phyloP scores from a whole-genome alignment of 2,888 invertebrate species.

The Prosopocoilus inquinatus region DNA sequence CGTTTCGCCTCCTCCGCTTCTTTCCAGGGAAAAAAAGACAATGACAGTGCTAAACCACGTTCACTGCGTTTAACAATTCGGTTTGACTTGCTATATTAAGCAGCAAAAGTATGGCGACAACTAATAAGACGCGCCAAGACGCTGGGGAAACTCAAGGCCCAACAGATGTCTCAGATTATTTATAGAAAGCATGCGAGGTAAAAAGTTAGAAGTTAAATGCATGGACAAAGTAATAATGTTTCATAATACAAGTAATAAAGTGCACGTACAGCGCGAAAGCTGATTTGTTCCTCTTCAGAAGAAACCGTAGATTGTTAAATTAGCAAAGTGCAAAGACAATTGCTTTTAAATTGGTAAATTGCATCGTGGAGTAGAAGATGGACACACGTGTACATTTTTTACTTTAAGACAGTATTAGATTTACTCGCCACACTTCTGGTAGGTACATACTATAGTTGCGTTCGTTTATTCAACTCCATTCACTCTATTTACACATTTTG shows the following conservation, averaged over 20 bases:
- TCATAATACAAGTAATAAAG: too few species aligned
- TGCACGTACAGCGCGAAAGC: too few species aligned
- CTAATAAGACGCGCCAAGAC: conserved; percentile 1
- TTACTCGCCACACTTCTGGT: too few species aligned
- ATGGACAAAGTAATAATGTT: not conserved
- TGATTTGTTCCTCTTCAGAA: too few species aligned
- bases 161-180: not conserved
- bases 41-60: too few species aligned
- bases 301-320: too few species aligned
- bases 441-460: too few species aligned
- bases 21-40: not conserved
- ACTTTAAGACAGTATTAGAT: too few species aligned
- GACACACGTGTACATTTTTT: not conserved
- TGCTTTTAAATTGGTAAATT: not conserved
- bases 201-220: not conserved
- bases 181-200: not conserved
- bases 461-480: too few species aligned
- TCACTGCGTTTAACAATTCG: too few species aligned
- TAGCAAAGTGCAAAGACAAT: conserved; percentile 1
- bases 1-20: not conserved
- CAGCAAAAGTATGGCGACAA: conserved; percentile 1
- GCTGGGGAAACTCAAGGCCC: not conserved
- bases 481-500: too few species aligned
- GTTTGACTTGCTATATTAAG: conserved; percentile 3
- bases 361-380: not conserved